A percentile compares a stretch with the other conserved stretches of the same genome.
These are phyloP conservation scores for Trissolcus japonicus DNA, from an alignment of 2,888 invertebrate genomes.

Conservation along the genomic window DNA sequence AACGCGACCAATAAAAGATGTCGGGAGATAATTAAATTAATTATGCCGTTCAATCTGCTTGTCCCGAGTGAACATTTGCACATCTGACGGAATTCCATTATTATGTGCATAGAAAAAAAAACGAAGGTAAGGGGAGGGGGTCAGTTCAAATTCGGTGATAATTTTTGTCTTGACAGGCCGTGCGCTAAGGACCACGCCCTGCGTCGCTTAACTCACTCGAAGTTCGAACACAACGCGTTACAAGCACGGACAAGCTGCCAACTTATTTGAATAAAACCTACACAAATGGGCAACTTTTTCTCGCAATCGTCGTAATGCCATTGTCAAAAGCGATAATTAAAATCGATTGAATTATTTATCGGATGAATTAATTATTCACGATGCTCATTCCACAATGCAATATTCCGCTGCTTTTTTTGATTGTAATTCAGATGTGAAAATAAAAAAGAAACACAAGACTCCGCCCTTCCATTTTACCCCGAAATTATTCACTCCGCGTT, in stretches of 20 bases:
- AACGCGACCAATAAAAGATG: neutral
- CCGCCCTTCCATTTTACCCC: neutral
- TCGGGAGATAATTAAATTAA: constrained; percentile 13
- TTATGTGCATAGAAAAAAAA: neutral
- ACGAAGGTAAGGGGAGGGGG: neutral
- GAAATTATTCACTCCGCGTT: too few relatives aligned
- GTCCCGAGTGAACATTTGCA: neutral
- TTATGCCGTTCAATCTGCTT: constrained; percentile 4
- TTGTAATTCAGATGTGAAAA: too few relatives aligned
- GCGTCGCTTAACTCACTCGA: constrained; percentile 28
- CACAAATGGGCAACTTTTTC: constrained; percentile 5
- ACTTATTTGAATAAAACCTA: constrained; percentile 25
- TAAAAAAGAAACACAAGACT: too few relatives aligned
- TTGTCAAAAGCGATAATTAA: neutral
- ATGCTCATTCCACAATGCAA: too few relatives aligned
- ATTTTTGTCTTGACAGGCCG: constrained; percentile 31
- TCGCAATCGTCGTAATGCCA: neutral
- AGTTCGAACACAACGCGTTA: constrained; percentile 31
- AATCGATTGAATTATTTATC: neutral
- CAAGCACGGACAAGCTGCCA: constrained; percentile 34
- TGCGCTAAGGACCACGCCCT: constrained; percentile 35
- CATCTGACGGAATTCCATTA: too few relatives aligned
- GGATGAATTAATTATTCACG: neutral
- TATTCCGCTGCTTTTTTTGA: too few relatives aligned
- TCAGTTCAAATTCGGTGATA: neutral